Evolutionary conservation across 2,113 vertebrate species (phyloP), one percentile per base, ranked within the genome.

Genomic region (Synodontis membranacea): DNA sequence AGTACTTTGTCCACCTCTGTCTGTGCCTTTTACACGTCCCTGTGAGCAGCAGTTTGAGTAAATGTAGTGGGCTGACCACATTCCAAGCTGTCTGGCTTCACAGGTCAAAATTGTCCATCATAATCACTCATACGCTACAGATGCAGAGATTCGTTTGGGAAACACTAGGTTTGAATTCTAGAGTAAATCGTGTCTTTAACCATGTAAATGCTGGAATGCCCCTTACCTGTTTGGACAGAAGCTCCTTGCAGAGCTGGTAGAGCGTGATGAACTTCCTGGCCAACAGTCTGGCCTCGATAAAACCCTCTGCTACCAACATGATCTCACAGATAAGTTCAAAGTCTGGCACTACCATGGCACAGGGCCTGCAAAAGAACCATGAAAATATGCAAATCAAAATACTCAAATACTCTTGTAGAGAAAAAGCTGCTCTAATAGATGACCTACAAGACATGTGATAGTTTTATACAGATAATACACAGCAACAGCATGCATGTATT

Each of bases 271-370:
- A 99, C 85, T 99, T 99, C 89, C 96, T 94, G 19, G 97, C 97
- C 39, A 99, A 91, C 0, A 93, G 82, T 0, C 96, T 93, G n/a
- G 98, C 97, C 74, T 96, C 94, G 0, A 98, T 91, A 92, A 99
- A 99, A 42, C 98, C 98, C 93, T 99, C 97, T 0, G 98, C 97
- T 89, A 99, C 97, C 93, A 99, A 88, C 98, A 99, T 99, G 66
- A 99, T 99, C 91, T 99, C 98, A 95, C 98, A 99, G 91, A 99
- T 99, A 83, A 99, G 91, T 88, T 99, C 97, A 28, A 99, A 98
- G 93, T 99, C 97, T 2, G 98, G 98, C 83, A 99, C 97, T 46
- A 99, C 98, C 98, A 99, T 99, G 0, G 97, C 98, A 80, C 98
- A 99, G 0, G 98, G 98, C 92, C 98, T 99, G 58, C n/a, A 58